Evolutionary conservation across 2,888 invertebrate species (phyloP).

Genomic region (Eucera pruinosa): DNA sequence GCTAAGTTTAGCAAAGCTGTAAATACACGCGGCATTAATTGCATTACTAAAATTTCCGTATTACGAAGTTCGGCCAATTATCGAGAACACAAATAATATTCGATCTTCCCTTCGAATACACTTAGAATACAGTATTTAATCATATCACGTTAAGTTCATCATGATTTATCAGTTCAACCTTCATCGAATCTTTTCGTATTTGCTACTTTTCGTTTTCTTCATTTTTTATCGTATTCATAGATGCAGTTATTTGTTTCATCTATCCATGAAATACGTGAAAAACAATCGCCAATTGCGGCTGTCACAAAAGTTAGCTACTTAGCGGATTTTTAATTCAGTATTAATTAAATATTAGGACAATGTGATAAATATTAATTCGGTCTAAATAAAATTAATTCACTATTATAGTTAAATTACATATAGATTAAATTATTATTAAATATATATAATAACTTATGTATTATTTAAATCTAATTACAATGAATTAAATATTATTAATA

Average conservation of each 20-base stretch:
- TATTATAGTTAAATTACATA: too few species aligned
- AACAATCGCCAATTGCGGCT: neutral
- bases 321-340: neutral
- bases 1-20: neutral
- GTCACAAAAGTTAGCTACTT: neutral
- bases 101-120: neutral
- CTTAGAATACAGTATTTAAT: conserved; percentile 3
- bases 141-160: conserved; percentile 9
- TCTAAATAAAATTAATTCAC: too few species aligned
- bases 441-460: too few species aligned
- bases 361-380: too few species aligned
- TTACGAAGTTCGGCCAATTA: conserved; percentile 3
- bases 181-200: conserved; percentile 19
- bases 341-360: too few species aligned
- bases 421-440: too few species aligned
- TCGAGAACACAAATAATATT: too few species aligned
- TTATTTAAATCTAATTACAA: too few species aligned
- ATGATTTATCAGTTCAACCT: conserved; percentile 17
- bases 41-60: neutral
- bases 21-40: neutral
- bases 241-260: neutral
- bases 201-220: neutral
- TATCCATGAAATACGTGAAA: neutral
- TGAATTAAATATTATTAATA: too few species aligned
- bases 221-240: neutral